Conservation (phyloP, 1,140 invertebrate species). For the Drosophila orena region DNA sequence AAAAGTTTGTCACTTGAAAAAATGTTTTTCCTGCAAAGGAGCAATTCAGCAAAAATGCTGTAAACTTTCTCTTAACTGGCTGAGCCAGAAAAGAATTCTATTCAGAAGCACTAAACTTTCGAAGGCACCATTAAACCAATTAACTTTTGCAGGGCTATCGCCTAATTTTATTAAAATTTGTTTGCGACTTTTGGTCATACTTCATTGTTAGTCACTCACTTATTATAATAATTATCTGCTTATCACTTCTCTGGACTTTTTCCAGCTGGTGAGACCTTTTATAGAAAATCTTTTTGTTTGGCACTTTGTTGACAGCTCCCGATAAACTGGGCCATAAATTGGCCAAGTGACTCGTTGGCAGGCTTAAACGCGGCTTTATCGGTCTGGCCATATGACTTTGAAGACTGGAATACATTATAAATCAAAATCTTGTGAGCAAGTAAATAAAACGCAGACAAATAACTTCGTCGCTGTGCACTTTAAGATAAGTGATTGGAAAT, state of each 20-base stretch:
- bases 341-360: constrained; percentile 39
- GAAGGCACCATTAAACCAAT: constrained; percentile 22
- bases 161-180: constrained; percentile 26
- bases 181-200: constrained; percentile 18
- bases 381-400: constrained; percentile 35
- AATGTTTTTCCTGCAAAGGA: background rate
- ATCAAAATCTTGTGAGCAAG: constrained; percentile 25
- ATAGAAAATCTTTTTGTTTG: constrained; percentile 33
- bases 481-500: no score
- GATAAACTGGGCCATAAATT: constrained; percentile 50
- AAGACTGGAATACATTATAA: constrained; percentile 38
- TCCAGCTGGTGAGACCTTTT: constrained; percentile 9
- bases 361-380: constrained; percentile 32
- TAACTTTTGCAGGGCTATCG: constrained; percentile 3
- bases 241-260: constrained; percentile 30
- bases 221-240: constrained; percentile 48
- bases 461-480: background rate
- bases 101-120: constrained; percentile 38
- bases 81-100: constrained; percentile 17
- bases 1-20: constrained; percentile 38
- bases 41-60: constrained; percentile 15
- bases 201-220: constrained; percentile 30
- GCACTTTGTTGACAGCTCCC: constrained; percentile 38
- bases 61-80: constrained; percentile 20
- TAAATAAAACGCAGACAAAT: constrained; percentile 13